These are phyloP conservation scores for Pseudopodoces humilis DNA, from an alignment of 2,113 vertebrate genomes.

Conservation along the genomic window DNA sequence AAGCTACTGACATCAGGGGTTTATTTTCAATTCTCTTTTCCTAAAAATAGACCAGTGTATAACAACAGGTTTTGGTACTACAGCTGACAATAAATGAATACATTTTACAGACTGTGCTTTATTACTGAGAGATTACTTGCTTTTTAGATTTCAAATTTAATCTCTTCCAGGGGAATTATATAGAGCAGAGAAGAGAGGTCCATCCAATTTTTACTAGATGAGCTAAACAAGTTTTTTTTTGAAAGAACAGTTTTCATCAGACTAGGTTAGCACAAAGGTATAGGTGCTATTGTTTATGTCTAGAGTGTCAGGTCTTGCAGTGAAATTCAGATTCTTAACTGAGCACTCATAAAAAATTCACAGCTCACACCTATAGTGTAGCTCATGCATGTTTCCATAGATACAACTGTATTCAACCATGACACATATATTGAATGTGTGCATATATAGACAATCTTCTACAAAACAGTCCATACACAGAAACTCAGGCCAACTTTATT, in stretches of 20 bases:
- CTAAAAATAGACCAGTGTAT: neutral
- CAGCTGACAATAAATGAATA: neutral
- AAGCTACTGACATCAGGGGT: neutral
- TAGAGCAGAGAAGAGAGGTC: neutral
- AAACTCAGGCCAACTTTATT: neutral
- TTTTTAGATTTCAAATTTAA: neutral
- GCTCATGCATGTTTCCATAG: neutral
- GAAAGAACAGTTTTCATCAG: neutral
- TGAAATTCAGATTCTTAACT: neutral
- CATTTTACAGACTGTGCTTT: neutral
- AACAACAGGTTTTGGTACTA: neutral
- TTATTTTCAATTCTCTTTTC: neutral
- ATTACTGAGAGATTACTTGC: neutral
- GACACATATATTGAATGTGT: accelerated
- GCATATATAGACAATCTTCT: neutral
- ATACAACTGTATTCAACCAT: neutral
- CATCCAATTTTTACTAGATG: neutral
- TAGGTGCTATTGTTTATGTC: neutral
- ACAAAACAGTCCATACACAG: neutral
- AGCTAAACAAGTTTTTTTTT: neutral
- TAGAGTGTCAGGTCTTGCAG: neutral
- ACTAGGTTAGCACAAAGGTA: neutral
- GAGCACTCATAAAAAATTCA: neutral
- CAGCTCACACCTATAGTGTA: neutral
- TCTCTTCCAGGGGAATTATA: neutral